Evolutionary conservation across 2,113 vertebrate species (phyloP), one percentile per base, ranked within the genome.

Genomic region (Pangasianodon gigas): DNA sequence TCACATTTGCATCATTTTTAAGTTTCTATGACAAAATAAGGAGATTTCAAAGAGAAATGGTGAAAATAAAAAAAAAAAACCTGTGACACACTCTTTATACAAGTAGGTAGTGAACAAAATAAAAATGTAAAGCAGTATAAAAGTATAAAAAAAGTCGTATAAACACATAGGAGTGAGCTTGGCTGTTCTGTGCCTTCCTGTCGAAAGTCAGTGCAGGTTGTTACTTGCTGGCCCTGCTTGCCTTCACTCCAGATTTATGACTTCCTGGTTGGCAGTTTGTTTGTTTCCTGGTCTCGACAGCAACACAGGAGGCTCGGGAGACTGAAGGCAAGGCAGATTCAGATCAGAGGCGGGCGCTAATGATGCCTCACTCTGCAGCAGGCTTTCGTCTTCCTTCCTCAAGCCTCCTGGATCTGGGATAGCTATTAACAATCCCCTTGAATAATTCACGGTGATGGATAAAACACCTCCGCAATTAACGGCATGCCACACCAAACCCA

Each of bases 381-480:
- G 90, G 92, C 94, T 95, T 95, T 95, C 86, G 94, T 96, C 95
- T 96, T 93, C 82, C 84, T 94, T 95, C 94, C 94, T 94, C 93
- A 90, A 93, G 93, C 93, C 94, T 90, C 87, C 85, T 86, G 89
- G 90, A 89, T 92, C 91, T 94, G 93, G 92, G 93, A 96, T 93
- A 95, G 95, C 95, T 95, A 96, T 96, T 96, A 95, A 95, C 94
- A 91, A 94, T 95, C 94, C 93, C 92, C 93, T 93, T 96, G 95
- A 96, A 96, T 96, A 95, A 96, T 96, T 95, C 95, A 96, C 95
- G 92, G 93, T 96, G 95, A 96, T 96, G 94, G 95, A 96, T 96
- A 96, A 96, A 95, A 95, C 96, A 96, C 95, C 95, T 96, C 94
- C 92, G 94, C 96, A 95, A 96, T 96, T 96, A 96, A 96, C 95